Percentiles rank a stretch among this genome's conserved stretches.
Evolutionary conservation across 2,888 invertebrate genomes (phyloP).

Genomic region (Acrobasis suavella): DNA sequence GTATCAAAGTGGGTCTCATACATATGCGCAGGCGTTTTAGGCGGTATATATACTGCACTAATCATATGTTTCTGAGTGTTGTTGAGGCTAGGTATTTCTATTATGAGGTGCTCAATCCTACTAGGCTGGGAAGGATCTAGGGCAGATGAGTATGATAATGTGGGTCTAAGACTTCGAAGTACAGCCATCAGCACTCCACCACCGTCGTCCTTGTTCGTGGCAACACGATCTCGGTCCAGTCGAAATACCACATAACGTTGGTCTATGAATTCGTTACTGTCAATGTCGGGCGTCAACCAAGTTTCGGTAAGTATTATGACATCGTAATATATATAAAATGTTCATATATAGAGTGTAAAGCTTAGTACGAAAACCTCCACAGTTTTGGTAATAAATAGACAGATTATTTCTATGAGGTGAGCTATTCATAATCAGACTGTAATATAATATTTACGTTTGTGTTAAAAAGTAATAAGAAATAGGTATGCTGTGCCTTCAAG

Average conservation of each 20-base stretch:
- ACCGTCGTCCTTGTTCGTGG: neutral
- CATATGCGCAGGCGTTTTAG: too few species aligned
- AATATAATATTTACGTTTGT: neutral
- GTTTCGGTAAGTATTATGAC: constrained; percentile 14
- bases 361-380: constrained; percentile 15
- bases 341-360: constrained; percentile 11
- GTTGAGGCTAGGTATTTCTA: too few species aligned
- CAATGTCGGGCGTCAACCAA: constrained; percentile 11
- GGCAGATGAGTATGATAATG: too few species aligned
- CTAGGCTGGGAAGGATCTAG: too few species aligned
- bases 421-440: neutral
- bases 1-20: too few species aligned
- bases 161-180: neutral
- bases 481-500: neutral
- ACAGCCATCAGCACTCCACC: constrained; percentile 2
- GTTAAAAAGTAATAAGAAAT: neutral
- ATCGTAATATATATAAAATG: constrained; percentile 3
- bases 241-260: neutral
- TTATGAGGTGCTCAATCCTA: too few species aligned
- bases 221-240: neutral
- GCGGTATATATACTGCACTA: too few species aligned
- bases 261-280: constrained; percentile 7
- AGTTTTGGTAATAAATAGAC: constrained; percentile 12
- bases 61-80: too few species aligned
- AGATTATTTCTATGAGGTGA: neutral